Evolutionary conservation across 2,113 vertebrate genomes (phyloP).

Genomic region (Corythornis madagascariensis): DNA sequence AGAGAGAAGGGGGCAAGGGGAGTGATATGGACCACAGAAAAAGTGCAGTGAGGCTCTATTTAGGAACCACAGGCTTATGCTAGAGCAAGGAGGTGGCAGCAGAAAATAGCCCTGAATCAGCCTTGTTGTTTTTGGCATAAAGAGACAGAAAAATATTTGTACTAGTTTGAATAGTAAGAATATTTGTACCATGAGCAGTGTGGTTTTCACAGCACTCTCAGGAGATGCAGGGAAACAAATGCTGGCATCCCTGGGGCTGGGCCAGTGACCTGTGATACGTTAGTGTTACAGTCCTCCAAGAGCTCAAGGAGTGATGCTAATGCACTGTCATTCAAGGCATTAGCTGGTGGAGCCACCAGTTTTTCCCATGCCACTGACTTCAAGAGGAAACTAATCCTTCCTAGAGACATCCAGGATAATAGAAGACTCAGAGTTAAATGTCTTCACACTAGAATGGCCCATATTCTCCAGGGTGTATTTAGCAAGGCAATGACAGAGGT

Average conservation of each 20-base stretch:
- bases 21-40: neutral
- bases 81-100: neutral
- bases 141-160: conserved; percentile 34
- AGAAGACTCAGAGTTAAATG: neutral
- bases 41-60: neutral
- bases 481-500: neutral
- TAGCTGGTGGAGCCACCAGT: accelerated
- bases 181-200: neutral
- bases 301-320: neutral
- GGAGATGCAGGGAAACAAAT: neutral
- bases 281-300: neutral
- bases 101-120: neutral
- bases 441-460: neutral
- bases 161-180: neutral
- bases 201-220: neutral
- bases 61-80: neutral
- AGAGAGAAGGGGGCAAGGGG: neutral
- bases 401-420: accelerated
- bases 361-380: neutral
- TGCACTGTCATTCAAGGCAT: neutral
- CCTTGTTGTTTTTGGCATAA: conserved; percentile 37
- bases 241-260: neutral
- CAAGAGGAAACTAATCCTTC: neutral
- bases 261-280: neutral
- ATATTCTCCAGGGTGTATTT: neutral